Evolutionary conservation across 2,113 vertebrate genomes (phyloP).

Genomic region (Orycteropus afer): DNA sequence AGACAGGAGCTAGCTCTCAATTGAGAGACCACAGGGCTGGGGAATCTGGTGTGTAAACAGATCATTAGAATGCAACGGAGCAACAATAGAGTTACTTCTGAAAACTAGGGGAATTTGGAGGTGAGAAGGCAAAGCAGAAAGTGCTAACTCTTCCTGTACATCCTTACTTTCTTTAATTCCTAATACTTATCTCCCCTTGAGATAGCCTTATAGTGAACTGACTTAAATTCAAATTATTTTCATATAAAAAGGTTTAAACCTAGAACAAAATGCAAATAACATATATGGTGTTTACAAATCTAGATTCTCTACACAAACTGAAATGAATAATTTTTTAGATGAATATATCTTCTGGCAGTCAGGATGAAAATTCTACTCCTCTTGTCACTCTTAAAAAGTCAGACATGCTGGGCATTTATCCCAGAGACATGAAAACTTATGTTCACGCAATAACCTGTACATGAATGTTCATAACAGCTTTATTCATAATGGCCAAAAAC

Average conservation of each 20-base stretch:
- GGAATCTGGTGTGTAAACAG: not conserved
- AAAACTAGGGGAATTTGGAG: not conserved
- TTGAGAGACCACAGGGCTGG: not conserved
- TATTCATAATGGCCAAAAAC: not conserved
- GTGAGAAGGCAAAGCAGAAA: not conserved
- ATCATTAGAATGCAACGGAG: not conserved
- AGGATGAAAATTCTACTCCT: not conserved
- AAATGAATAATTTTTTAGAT: conserved; percentile 15
- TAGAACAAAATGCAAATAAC: not conserved
- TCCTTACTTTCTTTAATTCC: not conserved
- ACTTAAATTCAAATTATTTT: conserved; percentile 49
- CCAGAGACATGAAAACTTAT: not conserved
- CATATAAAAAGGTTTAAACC: conserved; percentile 16
- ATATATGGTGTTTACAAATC: not conserved
- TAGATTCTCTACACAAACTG: not conserved
- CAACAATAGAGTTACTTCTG: not conserved
- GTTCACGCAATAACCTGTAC: not conserved
- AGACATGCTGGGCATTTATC: not conserved
- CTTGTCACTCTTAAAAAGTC: not conserved
- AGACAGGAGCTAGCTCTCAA: not conserved
- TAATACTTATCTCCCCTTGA: not conserved
- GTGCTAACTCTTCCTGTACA: not conserved
- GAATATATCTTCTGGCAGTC: not conserved
- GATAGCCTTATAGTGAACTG: not conserved
- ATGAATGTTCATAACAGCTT: not conserved